Conservation (phyloP, 2,113 vertebrate species). For the Strix aluco region DNA sequence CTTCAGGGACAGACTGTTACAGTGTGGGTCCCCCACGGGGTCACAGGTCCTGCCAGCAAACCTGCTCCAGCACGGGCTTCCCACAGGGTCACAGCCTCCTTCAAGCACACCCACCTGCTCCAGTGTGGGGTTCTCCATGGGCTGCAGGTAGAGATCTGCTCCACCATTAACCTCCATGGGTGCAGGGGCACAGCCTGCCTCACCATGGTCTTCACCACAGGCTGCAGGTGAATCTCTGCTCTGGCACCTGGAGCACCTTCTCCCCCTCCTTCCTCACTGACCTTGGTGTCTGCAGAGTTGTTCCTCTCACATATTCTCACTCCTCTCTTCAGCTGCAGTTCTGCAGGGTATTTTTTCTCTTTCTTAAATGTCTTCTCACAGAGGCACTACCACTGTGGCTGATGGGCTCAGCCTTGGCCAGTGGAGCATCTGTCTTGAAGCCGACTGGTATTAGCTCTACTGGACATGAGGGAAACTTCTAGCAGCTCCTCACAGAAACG, state of each 20-base stretch:
- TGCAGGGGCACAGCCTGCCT: neutral
- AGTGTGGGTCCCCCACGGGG: neutral
- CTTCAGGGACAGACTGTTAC: neutral
- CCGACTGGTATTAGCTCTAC: neutral
- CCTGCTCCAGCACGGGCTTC: neutral
- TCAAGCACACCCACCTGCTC: neutral
- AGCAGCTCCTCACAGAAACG: neutral
- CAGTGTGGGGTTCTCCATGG: neutral
- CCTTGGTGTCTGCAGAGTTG: neutral
- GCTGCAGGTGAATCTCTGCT: neutral
- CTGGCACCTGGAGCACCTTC: neutral
- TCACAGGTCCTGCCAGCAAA: neutral
- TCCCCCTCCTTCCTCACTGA: neutral
- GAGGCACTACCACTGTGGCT: too few species aligned
- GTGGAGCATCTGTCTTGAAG: neutral
- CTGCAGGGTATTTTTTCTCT: neutral
- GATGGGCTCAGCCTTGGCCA: neutral
- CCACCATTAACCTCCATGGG: neutral
- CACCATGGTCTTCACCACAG: neutral
- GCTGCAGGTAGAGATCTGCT: neutral
- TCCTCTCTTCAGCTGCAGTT: neutral
- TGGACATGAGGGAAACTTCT: rapidly evolving
- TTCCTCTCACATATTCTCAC: neutral
- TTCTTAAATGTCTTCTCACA: neutral
- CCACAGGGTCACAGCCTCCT: neutral